Evolutionary conservation across 2,797 vertebrate genomes (phyloP).

Genomic region (Notolepis coatsorum): DNA sequence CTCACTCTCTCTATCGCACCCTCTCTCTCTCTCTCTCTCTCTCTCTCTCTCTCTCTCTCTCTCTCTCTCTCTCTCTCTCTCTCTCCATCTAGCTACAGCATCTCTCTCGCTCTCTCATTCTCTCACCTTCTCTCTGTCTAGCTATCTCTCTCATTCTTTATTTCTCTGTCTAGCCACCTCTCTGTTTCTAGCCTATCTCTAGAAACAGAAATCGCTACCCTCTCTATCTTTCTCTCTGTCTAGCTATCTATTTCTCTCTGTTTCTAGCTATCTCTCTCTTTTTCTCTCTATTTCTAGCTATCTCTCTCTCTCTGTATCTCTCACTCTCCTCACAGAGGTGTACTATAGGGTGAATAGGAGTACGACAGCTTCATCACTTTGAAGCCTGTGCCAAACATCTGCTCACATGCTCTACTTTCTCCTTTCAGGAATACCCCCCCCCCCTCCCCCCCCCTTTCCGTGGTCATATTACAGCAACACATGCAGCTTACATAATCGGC

Average conservation of each 20-base stretch:
- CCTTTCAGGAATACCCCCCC: slow-evolving; percentile 18
- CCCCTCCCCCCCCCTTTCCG: slow-evolving; percentile 4
- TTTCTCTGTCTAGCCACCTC: slow-evolving; percentile 2
- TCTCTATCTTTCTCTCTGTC: slow-evolving; percentile 8
- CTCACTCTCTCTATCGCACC: neutral
- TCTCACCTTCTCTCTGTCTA: slow-evolving; percentile 23
- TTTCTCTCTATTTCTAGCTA: slow-evolving; percentile 12
- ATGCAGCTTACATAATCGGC: slow-evolving; percentile 5
- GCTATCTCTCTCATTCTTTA: slow-evolving; percentile 20
- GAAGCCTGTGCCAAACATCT: slow-evolving; percentile 61
- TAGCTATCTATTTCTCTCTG: slow-evolving; percentile 15
- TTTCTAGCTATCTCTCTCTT: slow-evolving; percentile 22
- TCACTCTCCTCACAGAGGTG: slow-evolving; percentile 3
- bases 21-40: slow-evolving; percentile 5
- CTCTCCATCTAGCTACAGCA: slow-evolving; percentile 5
- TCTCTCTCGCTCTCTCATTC: slow-evolving; percentile 21
- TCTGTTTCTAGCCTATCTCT: too few species aligned
- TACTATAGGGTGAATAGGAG: slow-evolving; percentile 32
- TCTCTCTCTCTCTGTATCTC: slow-evolving; percentile 8
- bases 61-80: slow-evolving; percentile 6
- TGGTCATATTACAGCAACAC: slow-evolving; percentile 16
- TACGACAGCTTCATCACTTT: slow-evolving; percentile 48
- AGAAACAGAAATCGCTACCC: too few species aligned
- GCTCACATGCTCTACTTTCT: slow-evolving; percentile 45
- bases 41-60: neutral